phyloP scores from a whole-genome alignment of 2,888 invertebrate genomes.

The Zele albiditarsus region DNA sequence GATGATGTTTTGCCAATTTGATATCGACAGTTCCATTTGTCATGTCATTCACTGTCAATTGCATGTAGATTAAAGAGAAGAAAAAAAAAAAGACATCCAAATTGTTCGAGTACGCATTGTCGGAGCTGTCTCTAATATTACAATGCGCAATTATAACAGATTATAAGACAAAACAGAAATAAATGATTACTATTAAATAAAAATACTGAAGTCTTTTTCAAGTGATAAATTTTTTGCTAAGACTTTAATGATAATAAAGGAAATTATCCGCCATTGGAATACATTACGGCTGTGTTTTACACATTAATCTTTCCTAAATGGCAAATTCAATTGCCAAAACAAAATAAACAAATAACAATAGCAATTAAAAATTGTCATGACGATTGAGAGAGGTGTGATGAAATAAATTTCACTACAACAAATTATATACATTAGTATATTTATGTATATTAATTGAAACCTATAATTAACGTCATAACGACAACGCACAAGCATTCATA shows the following conservation, averaged over 20 bases:
- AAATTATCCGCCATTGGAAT: slow-evolving; percentile 21
- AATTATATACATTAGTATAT: slow-evolving; percentile 54
- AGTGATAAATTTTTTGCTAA: slow-evolving; percentile 1
- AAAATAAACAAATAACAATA: slow-evolving; percentile 9
- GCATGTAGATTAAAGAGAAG: slow-evolving; percentile 37
- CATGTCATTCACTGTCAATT: slow-evolving; percentile 55
- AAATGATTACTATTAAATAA: slow-evolving; percentile 14
- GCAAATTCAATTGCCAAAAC: neutral
- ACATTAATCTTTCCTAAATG: neutral
- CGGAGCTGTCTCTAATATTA: neutral
- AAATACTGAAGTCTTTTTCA: neutral
- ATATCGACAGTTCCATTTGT: slow-evolving; percentile 62
- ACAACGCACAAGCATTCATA: slow-evolving; percentile 60
- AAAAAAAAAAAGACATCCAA: slow-evolving; percentile 16
- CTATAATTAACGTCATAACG: slow-evolving; percentile 59
- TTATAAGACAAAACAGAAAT: neutral
- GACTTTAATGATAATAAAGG: neutral
- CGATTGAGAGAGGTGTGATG: slow-evolving; percentile 19
- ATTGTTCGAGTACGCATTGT: neutral
- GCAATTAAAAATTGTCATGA: slow-evolving; percentile 28
- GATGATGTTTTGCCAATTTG: neutral
- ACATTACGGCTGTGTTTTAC: slow-evolving; percentile 46
- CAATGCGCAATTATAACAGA: slow-evolving; percentile 13
- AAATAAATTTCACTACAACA: slow-evolving; percentile 35
- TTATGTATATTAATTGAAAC: slow-evolving; percentile 62